Evolutionary conservation across 92 coral and sea anemone species (phyloP), one percentile per base, ranked within the genome.

Genomic region (Desmophyllum pertusum): DNA sequence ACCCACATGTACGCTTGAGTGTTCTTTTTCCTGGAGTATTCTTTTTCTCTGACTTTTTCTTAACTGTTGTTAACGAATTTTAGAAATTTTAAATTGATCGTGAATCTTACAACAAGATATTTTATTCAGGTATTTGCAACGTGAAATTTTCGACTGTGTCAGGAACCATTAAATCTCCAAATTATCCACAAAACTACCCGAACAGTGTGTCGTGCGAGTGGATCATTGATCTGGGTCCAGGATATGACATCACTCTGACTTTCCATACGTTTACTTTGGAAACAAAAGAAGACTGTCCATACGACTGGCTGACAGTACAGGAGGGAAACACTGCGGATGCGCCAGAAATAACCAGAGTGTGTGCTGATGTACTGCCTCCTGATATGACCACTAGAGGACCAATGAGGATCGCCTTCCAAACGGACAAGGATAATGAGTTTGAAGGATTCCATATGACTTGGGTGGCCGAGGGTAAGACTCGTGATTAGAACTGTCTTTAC

Each of bases 171-270:
- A 80, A 87, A 61, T 89, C 98, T 29, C 98, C 98, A 2, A 87
- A 83, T 41, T 85, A 86, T 74, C 98, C 98, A 0, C 37, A 48
- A 25, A 73, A 62, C 63, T 94, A 94, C 67, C 95, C 93, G 7
- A 63, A 42, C 31, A 40, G 37, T 23, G 81, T 77, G 39, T 6
- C 59, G 17, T 94, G 98, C 59, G 79, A 73, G 18, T 94, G 98
- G 98, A 18, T 92, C 31, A 89, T 94, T 8, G 88, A 92, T 69
- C 83, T 85, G 23, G 98, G 98, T 8, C 80, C 75, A 29, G 98
- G 98, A 5, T 89, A 88, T 73, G 90, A 81, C 40, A 78, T 92
- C 43, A 91, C 88, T 2, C 74, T 92, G 67, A 86, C 72, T 36
- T 94, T 94, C 77, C 90, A 92, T 21, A 52, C 73, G 37, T 92